phyloP scores from a whole-genome alignment of 2,797 vertebrate genomes.

The Pelobates cultripes region DNA sequence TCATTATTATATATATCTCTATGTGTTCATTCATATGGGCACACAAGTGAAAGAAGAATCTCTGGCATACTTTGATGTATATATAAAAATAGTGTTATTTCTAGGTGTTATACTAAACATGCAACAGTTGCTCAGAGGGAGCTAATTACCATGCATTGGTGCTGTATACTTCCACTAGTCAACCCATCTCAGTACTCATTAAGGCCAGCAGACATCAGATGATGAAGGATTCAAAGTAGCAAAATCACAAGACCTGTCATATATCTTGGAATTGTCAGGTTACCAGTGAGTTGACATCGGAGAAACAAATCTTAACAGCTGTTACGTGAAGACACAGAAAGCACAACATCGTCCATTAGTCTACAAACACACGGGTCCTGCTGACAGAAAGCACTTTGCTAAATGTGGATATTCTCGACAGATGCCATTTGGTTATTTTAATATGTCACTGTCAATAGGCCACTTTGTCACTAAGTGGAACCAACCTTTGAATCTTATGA shows the following conservation, averaged over 20 bases:
- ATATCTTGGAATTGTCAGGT: slow-evolving; percentile 25
- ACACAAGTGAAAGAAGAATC: not conserved
- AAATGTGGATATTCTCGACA: slow-evolving; percentile 19
- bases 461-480: slow-evolving; percentile 7
- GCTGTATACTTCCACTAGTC: not conserved
- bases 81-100: not conserved
- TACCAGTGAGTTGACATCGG: slow-evolving; percentile 36
- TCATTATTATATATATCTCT: not conserved
- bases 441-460: slow-evolving; percentile 24
- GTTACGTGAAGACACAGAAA: slow-evolving; percentile 39
- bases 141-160: not conserved
- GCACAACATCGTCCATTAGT: slow-evolving; percentile 38
- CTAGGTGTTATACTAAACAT: not conserved
- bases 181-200: not conserved
- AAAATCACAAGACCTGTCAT: slow-evolving; percentile 18
- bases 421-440: slow-evolving; percentile 3
- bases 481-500: not conserved
- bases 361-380: slow-evolving; percentile 13
- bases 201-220: slow-evolving; percentile 2
- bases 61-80: not conserved
- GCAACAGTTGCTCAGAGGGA: not conserved
- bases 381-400: slow-evolving; percentile 50
- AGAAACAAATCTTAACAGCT: slow-evolving; percentile 39
- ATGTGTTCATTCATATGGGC: not conserved
- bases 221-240: slow-evolving; percentile 8